Evolutionary conservation across 23 tunicate genomes (phyloP).

Genomic region (Pegea sp.): DNA sequence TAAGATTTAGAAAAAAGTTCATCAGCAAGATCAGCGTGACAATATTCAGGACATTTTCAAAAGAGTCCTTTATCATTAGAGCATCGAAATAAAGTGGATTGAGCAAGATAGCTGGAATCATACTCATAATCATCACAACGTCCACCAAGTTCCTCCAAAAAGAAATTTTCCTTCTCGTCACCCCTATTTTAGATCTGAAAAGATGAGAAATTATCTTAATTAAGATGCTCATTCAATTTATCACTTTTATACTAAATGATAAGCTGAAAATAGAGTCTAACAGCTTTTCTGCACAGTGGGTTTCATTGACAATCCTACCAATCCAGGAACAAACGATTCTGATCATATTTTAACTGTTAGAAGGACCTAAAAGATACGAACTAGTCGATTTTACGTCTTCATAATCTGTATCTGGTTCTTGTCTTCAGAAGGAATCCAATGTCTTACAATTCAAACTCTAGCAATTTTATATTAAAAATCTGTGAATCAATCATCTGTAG

Average conservation of each 20-base stretch:
- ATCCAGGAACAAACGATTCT: slow-evolving; percentile 98
- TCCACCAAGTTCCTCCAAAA: slow-evolving; percentile 84
- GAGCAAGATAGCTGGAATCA: slow-evolving; percentile 51
- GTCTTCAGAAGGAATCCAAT: slow-evolving; percentile 84
- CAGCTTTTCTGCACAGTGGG: slow-evolving; percentile 59
- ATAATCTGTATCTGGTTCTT: slow-evolving; percentile 33
- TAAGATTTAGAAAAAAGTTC: too few species aligned
- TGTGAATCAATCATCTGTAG: slow-evolving; percentile 31
- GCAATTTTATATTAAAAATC: background rate
- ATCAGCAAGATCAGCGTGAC: slow-evolving; percentile 95
- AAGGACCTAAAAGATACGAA: slow-evolving; percentile 83
- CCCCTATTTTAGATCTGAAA: slow-evolving; percentile 75
- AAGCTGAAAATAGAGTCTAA: slow-evolving; percentile 42
- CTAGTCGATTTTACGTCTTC: slow-evolving; percentile 97
- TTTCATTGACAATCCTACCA: slow-evolving; percentile 60
- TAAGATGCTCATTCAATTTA: background rate
- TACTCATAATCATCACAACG: slow-evolving; percentile 34
- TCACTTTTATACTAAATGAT: slow-evolving; percentile 54
- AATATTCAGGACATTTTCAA: slow-evolving; percentile 89
- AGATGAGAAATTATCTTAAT: background rate
- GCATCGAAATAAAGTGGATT: slow-evolving; percentile 77
- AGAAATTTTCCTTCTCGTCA: slow-evolving; percentile 97
- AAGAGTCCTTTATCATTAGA: slow-evolving; percentile 93
- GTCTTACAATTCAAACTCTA: slow-evolving; percentile 7
- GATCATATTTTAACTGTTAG: slow-evolving; percentile 72